Evolutionary conservation across 2,888 invertebrate species (phyloP).

Genomic region (Epirrita christyi): DNA sequence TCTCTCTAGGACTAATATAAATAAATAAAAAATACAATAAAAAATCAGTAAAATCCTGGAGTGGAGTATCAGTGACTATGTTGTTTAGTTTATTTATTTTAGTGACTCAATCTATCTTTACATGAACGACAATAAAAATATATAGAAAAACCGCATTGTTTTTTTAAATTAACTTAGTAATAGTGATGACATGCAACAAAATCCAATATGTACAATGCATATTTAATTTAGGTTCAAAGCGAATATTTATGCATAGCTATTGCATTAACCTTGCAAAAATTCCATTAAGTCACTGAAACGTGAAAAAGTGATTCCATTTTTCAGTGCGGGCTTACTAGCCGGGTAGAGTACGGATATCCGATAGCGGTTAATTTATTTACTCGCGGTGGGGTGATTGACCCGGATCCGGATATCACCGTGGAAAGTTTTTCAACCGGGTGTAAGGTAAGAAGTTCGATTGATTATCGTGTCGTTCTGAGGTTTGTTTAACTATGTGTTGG

Average conservation of each 20-base stretch:
- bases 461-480: conserved; percentile 16
- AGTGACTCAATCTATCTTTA: too few species aligned
- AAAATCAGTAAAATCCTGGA: too few species aligned
- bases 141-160: too few species aligned
- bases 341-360: conserved; percentile 65
- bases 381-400: conserved; percentile 66
- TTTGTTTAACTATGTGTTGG: too few species aligned
- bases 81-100: too few species aligned
- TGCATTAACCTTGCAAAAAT: conserved; percentile 4
- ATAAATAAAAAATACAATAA: too few species aligned
- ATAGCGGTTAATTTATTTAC: conserved; percentile 78
- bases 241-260: background rate
- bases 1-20: too few species aligned
- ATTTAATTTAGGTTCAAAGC: background rate
- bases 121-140: too few species aligned
- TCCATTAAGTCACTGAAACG: conserved; percentile 6
- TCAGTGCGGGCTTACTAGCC: conserved; percentile 19
- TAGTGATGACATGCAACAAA: too few species aligned
- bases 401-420: conserved; percentile 63
- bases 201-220: too few species aligned
- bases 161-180: too few species aligned
- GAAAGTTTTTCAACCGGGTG: conserved; percentile 45
- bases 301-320: conserved; percentile 14
- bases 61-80: too few species aligned
- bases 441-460: conserved; percentile 35